Base-by-base conservation (phyloP, 2,797 vertebrate genomes). In the Tenualosa thibaudeaui region DNA sequence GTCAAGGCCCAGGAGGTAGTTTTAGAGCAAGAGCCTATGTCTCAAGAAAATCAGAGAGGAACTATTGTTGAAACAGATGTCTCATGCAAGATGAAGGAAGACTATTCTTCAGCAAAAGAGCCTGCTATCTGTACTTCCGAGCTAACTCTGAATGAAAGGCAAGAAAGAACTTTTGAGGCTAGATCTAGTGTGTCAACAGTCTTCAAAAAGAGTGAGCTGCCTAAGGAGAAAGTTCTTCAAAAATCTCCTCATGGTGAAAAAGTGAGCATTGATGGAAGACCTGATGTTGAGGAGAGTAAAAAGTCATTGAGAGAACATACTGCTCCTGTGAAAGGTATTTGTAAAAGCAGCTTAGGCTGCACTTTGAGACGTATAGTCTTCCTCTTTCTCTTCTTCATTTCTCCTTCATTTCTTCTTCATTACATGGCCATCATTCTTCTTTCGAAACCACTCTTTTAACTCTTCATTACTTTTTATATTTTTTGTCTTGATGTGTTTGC, bases 391-490 rank as follows among this genome's bases (percentile, higher is more conserved):
- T 82, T 71, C 51, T 83, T 86, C 81, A 54, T 49, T 49, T 49
- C 26, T 82, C 37, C 26, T 85, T 83, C 71, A 54, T 49, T 56
- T 78, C 26, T 75, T 51, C 43, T 85, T 83, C 71, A 82, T 83
- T 78, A 43, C 40, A 46, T 78, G 71, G 40, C 43, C 71, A 78
- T 78, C 71, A 46, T 78, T 12, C 43, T 46, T 43, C 71, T 78
- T 46, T 22, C 5, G 15, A 78, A 43, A 46, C 40, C 71, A 78
- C 40, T 78, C 37, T 78, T 37, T 84, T 75, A 71, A 83, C 22
- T 89, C 86, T 86, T 89, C 54, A 58, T 15, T 82, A 81, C 5
- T 54, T 78, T 71, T 15, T 37, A 71, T 1, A 78, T 22, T 5
- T 43, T 85, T 82, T 22, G 56, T 17, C 46, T 81, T 68, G 19